These are phyloP conservation scores for Drosophila helvetica DNA, from an alignment of 2,888 invertebrate species.

Conservation along the genomic window DNA sequence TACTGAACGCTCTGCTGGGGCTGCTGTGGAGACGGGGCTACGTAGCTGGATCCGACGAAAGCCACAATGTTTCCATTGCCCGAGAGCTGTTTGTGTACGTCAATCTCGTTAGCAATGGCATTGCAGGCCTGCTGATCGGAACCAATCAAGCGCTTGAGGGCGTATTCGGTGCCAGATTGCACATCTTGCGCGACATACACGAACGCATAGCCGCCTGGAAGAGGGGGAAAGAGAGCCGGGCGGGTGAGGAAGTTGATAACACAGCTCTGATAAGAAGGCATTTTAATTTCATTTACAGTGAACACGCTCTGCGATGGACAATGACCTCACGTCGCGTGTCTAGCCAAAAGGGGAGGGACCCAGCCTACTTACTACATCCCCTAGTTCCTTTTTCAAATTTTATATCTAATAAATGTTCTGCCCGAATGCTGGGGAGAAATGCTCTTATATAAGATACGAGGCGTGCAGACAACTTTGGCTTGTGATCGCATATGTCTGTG, in stretches of 20 bases:
- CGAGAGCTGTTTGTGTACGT: conserved; percentile 92
- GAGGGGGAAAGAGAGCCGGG: conserved; percentile 26
- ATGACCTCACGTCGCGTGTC: neutral
- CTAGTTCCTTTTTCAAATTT: neutral
- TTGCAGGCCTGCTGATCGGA: conserved; percentile 92
- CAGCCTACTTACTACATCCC: neutral
- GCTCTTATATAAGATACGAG: conserved; percentile 26
- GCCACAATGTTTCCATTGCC: conserved; percentile 96
- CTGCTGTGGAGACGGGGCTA: conserved; percentile 85
- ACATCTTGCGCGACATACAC: conserved; percentile 97
- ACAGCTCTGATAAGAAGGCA: conserved; percentile 50
- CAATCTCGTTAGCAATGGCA: conserved; percentile 92
- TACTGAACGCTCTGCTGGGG: conserved; percentile 94
- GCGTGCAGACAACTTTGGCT: conserved; percentile 1
- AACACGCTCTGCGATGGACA: conserved; percentile 9
- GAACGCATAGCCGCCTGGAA: conserved; percentile 97
- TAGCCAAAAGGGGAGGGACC: conserved; percentile 1
- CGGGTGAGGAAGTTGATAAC: conserved; percentile 28
- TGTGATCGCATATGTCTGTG: conserved; percentile 8
- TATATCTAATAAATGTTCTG: neutral
- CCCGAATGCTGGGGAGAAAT: neutral
- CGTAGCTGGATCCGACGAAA: conserved; percentile 87
- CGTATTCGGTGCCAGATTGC: conserved; percentile 93
- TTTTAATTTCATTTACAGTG: conserved; percentile 16
- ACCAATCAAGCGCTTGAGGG: conserved; percentile 94